phyloP scores from a whole-genome alignment of 2,888 invertebrate genomes.

The Pocota personata region DNA sequence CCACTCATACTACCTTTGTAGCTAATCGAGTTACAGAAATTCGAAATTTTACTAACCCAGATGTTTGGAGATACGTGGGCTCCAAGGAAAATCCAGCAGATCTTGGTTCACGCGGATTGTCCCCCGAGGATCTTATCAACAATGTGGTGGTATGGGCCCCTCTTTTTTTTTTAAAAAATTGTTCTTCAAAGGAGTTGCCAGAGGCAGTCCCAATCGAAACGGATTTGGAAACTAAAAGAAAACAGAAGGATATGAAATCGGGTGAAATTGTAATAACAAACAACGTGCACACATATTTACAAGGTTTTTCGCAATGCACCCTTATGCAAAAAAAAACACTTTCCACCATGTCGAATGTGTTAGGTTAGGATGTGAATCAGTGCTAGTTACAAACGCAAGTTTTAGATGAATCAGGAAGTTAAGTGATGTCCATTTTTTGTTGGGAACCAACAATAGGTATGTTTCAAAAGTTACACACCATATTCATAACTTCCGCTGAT shows the following conservation, averaged over 20 bases:
- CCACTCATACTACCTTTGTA: not conserved
- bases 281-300: no score
- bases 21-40: not conserved
- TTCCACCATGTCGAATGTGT: no score
- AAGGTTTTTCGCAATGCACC: no score
- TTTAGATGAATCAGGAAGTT: no score
- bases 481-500: no score
- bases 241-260: not conserved
- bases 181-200: not conserved
- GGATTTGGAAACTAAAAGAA: not conserved
- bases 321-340: no score
- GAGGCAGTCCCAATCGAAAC: not conserved
- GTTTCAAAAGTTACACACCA: no score
- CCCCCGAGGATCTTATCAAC: not conserved
- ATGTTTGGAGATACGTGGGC: not conserved
- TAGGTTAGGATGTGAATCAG: no score
- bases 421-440: no score
- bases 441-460: no score
- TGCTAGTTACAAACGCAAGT: no score
- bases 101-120: not conserved
- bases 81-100: slow-evolving; percentile 1
- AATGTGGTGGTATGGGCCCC: slow-evolving; percentile 13
- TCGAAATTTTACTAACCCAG: not conserved
- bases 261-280: not conserved
- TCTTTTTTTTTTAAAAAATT: not conserved